Conservation (phyloP, 2,888 invertebrate genomes). For the Pegoplata infirma region DNA sequence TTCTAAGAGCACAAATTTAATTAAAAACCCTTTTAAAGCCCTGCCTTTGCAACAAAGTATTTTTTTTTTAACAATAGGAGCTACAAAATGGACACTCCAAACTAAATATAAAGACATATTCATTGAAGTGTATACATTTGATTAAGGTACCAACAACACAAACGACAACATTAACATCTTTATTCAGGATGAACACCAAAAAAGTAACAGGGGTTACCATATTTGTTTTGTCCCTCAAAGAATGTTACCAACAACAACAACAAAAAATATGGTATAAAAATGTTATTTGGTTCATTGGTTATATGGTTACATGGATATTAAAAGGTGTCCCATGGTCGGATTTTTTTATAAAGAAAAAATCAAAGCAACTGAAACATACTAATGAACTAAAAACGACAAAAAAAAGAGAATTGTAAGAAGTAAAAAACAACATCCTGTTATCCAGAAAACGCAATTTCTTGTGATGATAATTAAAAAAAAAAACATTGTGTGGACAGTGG, state of each 20-base stretch:
- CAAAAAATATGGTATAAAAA: slow-evolving; percentile 25
- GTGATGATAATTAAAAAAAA: neutral
- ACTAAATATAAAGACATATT: slow-evolving; percentile 53
- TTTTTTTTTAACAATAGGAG: neutral
- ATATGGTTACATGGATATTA: slow-evolving; percentile 34
- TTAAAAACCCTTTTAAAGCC: too few species aligned
- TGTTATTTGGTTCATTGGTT: slow-evolving; percentile 44
- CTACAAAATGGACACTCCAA: neutral
- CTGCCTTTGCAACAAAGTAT: too few species aligned
- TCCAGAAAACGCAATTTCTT: slow-evolving; percentile 6
- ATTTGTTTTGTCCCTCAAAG: slow-evolving; percentile 34
- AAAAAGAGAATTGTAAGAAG: neutral
- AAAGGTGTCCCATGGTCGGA: slow-evolving; percentile 45
- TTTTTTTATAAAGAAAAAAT: slow-evolving; percentile 40
- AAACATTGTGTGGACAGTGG: neutral
- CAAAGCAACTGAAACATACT: slow-evolving; percentile 44
- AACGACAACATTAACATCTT: neutral
- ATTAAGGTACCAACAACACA: slow-evolving; percentile 50
- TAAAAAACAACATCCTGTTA: neutral
- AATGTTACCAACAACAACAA: slow-evolving; percentile 16
- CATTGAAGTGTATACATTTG: slow-evolving; percentile 59
- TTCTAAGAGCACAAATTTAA: too few species aligned
- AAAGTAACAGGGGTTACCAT: slow-evolving; percentile 22
- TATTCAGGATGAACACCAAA: neutral
- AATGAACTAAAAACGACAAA: slow-evolving; percentile 43